These are phyloP conservation scores for Propsilocerus akamusi DNA, from an alignment of 1,140 invertebrate species.

Conservation along the genomic window DNA sequence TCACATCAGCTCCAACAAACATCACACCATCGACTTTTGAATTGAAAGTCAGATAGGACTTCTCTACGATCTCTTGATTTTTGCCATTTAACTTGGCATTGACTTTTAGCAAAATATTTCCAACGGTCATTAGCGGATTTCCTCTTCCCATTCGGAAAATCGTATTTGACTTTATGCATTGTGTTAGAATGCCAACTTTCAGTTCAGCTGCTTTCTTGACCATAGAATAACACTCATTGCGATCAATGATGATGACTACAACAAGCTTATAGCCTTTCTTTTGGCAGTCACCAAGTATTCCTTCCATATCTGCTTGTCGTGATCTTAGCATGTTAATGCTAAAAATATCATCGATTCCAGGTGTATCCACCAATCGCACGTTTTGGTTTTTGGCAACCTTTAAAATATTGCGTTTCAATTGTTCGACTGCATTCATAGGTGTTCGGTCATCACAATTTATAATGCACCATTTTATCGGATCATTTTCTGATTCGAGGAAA, in stretches of 20 bases:
- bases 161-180: conserved; percentile 53
- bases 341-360: neutral
- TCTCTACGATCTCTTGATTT: conserved; percentile 41
- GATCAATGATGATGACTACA: conserved; percentile 30
- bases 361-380: conserved; percentile 10
- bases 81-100: conserved; percentile 66
- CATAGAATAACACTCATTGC: conserved; percentile 25
- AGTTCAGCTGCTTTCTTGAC: conserved; percentile 63
- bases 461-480: conserved; percentile 24
- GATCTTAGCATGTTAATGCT: neutral
- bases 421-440: conserved; percentile 7
- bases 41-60: conserved; percentile 12
- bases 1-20: conserved; percentile 74
- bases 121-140: conserved; percentile 28
- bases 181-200: conserved; percentile 53
- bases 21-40: conserved; percentile 29
- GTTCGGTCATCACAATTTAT: conserved; percentile 11
- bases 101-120: conserved; percentile 69
- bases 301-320: neutral
- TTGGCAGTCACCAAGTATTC: neutral
- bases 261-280: conserved; percentile 19
- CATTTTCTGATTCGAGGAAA: conserved; percentile 17
- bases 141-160: conserved; percentile 17
- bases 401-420: conserved; percentile 8
- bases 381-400: neutral